These are phyloP conservation scores for Drosophila mayri DNA, from an alignment of 1,140 invertebrate species.

Conservation along the genomic window DNA sequence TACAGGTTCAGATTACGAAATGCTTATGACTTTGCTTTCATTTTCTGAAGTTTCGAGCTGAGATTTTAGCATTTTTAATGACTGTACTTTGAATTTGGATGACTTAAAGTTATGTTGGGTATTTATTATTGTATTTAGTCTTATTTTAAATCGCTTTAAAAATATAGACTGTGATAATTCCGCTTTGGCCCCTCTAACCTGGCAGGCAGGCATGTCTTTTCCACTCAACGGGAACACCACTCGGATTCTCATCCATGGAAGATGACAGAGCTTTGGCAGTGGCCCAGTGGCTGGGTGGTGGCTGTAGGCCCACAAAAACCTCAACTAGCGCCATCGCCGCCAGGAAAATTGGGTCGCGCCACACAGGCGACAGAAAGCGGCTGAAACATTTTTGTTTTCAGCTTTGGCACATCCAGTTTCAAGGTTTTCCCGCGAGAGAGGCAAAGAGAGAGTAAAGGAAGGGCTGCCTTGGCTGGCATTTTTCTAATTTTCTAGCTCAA, in stretches of 20 bases:
- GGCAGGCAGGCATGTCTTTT: constrained; percentile 5
- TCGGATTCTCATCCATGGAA: constrained; percentile 15
- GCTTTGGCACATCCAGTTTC: constrained; percentile 47
- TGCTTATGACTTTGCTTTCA: constrained; percentile 21
- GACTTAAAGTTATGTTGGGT: background rate
- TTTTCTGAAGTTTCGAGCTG: constrained; percentile 7
- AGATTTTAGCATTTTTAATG: constrained; percentile 22
- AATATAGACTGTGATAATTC: background rate
- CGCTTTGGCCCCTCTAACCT: constrained; percentile 3
- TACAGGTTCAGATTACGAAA: constrained; percentile 1
- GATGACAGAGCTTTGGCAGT: constrained; percentile 46
- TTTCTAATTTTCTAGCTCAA: constrained; percentile 64
- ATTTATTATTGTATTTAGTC: too few relatives aligned
- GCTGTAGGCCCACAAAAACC: constrained; percentile 16
- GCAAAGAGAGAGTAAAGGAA: background rate
- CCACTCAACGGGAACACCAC: constrained; percentile 21
- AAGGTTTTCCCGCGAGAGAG: constrained; percentile 55
- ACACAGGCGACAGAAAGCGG: constrained; percentile 46
- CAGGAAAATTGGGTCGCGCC: constrained; percentile 46
- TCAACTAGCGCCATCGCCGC: constrained; percentile 9
- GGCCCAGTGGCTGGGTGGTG: constrained; percentile 37
- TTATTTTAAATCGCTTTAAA: background rate
- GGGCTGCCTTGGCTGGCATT: constrained; percentile 47
- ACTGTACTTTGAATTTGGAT: constrained; percentile 13
- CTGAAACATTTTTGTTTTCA: constrained; percentile 51